phyloP scores from a whole-genome alignment of 2,888 invertebrate genomes.

The Caenorhabditis sp. region DNA sequence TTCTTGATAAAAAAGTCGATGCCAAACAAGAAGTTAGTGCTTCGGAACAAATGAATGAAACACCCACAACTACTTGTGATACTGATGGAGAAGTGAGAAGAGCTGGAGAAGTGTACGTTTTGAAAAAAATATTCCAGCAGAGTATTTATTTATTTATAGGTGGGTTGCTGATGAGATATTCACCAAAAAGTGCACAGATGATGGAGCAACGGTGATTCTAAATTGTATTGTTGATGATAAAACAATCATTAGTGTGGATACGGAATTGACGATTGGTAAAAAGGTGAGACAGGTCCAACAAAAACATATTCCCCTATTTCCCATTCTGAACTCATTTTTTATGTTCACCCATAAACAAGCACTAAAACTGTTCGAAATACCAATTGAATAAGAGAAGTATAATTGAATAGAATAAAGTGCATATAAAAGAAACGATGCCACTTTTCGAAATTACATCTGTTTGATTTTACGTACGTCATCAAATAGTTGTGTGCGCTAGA shows the following conservation, averaged over 20 bases:
- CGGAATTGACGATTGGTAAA: conserved; percentile 49
- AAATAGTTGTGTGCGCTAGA: too few species aligned
- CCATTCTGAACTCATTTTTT: too few species aligned
- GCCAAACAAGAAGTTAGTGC: conserved; percentile 19
- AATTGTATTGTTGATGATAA: conserved; percentile 58
- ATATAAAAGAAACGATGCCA: too few species aligned
- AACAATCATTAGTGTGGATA: conserved; percentile 53
- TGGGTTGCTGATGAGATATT: conserved; percentile 60
- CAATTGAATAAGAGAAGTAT: too few species aligned
- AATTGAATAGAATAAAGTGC: too few species aligned
- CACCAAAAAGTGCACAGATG: conserved; percentile 59
- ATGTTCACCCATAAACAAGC: too few species aligned
- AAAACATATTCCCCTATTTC: too few species aligned
- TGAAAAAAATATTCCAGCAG: neutral
- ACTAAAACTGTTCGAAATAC: too few species aligned
- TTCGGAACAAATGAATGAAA: conserved; percentile 34
- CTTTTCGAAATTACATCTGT: too few species aligned
- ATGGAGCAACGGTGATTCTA: conserved; percentile 53
- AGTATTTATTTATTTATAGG: conserved; percentile 27
- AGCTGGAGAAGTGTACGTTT: conserved; percentile 32
- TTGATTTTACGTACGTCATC: too few species aligned
- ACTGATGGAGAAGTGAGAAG: conserved; percentile 31
- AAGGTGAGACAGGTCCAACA: too few species aligned
- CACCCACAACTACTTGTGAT: conserved; percentile 28
- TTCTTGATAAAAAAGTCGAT: conserved; percentile 8